Conservation (phyloP, 2,888 invertebrate genomes). For the Dexiosoma caninum region DNA sequence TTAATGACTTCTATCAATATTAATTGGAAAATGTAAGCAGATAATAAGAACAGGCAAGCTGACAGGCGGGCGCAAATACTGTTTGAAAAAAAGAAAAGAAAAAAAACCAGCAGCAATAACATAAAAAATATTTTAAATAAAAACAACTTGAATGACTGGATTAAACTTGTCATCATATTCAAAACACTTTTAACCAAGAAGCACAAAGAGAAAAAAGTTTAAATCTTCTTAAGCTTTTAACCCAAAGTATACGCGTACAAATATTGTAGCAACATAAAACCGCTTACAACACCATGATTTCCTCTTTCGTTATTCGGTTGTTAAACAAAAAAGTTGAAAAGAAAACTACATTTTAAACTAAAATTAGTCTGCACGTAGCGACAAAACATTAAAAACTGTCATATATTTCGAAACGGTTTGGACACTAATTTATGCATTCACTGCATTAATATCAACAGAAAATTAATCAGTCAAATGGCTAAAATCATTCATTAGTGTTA, state of each 20-base stretch:
- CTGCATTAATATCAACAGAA: slow-evolving; percentile 57
- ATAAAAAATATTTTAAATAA: slow-evolving; percentile 28
- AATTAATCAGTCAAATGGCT: slow-evolving; percentile 62
- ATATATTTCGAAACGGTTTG: slow-evolving; percentile 55
- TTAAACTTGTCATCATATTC: slow-evolving; percentile 33
- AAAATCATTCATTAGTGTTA: slow-evolving; percentile 61
- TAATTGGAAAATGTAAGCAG: slow-evolving; percentile 52
- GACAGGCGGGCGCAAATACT: neutral
- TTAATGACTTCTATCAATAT: slow-evolving; percentile 49
- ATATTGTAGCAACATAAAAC: neutral
- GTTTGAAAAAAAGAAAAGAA: neutral
- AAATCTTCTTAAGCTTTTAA: slow-evolving; percentile 22
- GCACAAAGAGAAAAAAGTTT: neutral
- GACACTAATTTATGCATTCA: slow-evolving; percentile 62
- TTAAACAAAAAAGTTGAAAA: neutral
- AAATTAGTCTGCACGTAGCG: neutral
- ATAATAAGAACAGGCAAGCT: slow-evolving; percentile 21
- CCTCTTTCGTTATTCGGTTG: slow-evolving; percentile 6
- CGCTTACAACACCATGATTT: slow-evolving; percentile 19
- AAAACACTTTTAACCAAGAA: neutral
- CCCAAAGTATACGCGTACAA: neutral
- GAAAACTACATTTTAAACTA: neutral
- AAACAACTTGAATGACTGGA: slow-evolving; percentile 49
- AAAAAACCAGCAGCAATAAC: too few species aligned
- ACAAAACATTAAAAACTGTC: slow-evolving; percentile 53